Conservation (phyloP, 2,888 invertebrate genomes). For the Dastarcus helophoroides region DNA sequence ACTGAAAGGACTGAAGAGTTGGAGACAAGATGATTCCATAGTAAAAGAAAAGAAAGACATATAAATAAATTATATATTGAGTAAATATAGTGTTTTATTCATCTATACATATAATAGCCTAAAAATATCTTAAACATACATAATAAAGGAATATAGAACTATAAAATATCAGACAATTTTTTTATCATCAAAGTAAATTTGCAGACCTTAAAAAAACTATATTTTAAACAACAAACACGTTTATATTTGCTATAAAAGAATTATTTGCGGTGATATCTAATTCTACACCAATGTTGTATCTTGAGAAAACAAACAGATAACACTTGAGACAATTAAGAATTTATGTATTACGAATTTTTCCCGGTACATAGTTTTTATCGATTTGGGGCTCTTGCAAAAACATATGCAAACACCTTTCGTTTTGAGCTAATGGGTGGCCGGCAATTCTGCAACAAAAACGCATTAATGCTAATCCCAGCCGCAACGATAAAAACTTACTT, state of each 20-base stretch:
- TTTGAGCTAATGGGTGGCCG: conserved; percentile 96
- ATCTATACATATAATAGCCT: conserved; percentile 2
- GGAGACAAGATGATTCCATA: conserved; percentile 43
- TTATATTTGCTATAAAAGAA: too few relatives aligned
- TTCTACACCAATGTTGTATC: not conserved
- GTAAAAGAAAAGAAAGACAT: conserved; percentile 13
- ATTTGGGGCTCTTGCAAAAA: conserved; percentile 95
- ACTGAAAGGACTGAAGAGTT: conserved; percentile 43
- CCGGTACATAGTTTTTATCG: conserved; percentile 99
- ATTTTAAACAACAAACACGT: too few relatives aligned
- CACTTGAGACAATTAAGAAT: conserved; percentile 7
- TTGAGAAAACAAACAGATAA: not conserved
- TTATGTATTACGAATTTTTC: conserved; percentile 96
- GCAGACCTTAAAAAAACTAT: not conserved
- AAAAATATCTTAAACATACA: not conserved
- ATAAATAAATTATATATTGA: conserved; percentile 26
- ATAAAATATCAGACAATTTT: too few relatives aligned
- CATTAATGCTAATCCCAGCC: not conserved
- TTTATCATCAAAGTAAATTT: too few relatives aligned
- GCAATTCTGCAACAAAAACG: conserved; percentile 66
- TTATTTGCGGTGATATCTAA: not conserved
- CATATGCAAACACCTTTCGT: conserved; percentile 98
- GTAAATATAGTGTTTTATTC: too few relatives aligned
- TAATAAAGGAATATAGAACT: too few relatives aligned
- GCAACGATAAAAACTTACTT: conserved; percentile 52